Percentiles rank a stretch among this genome's conserved stretches.
These are phyloP conservation scores for Stichodactyla mertensii DNA, from an alignment of 64 coral and sea anemone genomes.

Conservation along the genomic window DNA sequence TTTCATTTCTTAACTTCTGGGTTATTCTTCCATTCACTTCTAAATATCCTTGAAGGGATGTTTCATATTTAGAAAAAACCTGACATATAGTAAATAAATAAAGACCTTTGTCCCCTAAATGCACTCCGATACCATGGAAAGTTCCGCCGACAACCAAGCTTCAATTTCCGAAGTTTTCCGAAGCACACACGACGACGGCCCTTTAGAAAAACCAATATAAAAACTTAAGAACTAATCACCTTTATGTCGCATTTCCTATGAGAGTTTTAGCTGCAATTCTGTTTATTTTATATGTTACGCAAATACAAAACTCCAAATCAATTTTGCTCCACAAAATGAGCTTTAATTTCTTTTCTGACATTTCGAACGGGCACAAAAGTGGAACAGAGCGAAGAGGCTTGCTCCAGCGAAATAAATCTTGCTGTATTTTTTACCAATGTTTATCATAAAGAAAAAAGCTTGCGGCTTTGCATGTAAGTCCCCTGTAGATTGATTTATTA, in stretches of 20 bases:
- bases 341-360: no score
- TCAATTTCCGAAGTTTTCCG: neutral
- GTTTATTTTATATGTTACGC: no score
- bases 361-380: no score
- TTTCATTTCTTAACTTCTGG: no score
- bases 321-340: no score
- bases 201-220: neutral
- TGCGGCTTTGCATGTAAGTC: neutral
- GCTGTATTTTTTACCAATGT: neutral
- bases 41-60: neutral
- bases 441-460: neutral
- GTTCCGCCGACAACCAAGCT: neutral
- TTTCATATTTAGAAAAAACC: neutral
- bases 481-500: neutral
- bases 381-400: neutral
- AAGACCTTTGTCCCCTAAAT: neutral
- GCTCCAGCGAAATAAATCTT: neutral
- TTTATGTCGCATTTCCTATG: neutral
- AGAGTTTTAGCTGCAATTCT: no score
- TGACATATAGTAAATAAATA: neutral
- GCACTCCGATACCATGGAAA: neutral
- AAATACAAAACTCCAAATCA: no score
- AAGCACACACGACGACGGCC: neutral
- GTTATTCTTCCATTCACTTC: neutral
- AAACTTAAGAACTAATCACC: neutral